Evolutionary conservation across 1,140 invertebrate genomes (phyloP).

Genomic region (Drosophila athabasca): DNA sequence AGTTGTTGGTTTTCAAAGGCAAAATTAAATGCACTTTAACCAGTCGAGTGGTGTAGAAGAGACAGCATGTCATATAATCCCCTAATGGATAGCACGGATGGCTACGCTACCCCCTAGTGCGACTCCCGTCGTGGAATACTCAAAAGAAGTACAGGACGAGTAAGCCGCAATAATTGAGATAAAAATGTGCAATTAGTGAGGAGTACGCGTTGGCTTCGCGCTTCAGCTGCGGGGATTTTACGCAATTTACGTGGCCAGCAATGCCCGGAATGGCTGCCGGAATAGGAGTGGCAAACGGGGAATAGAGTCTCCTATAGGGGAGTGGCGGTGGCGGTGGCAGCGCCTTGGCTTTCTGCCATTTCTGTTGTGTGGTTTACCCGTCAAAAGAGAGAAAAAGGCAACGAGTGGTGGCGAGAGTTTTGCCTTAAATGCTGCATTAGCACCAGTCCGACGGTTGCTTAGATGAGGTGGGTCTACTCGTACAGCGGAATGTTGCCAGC

Average conservation of each 20-base stretch:
- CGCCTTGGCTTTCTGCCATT: conserved; percentile 50
- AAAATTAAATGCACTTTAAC: conserved; percentile 36
- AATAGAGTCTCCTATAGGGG: conserved; percentile 4
- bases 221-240: conserved; percentile 59
- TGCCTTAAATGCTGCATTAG: conserved; percentile 55
- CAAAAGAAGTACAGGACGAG: conserved; percentile 45
- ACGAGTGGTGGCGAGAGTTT: conserved; percentile 34
- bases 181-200: conserved; percentile 78
- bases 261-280: conserved; percentile 4
- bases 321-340: conserved; percentile 3
- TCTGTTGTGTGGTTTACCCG: conserved; percentile 47
- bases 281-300: conserved; percentile 2
- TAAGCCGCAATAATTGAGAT: conserved; percentile 78
- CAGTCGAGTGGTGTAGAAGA: conserved; percentile 32
- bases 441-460: conserved; percentile 27
- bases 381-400: conserved; percentile 35
- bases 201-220: conserved; percentile 52
- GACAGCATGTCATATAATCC: conserved; percentile 45
- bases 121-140: conserved; percentile 8
- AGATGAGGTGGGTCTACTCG: conserved; percentile 22
- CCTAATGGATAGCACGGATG: conserved; percentile 21
- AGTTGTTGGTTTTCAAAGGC: conserved; percentile 12
- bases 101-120: background rate
- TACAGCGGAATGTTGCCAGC: conserved; percentile 32
- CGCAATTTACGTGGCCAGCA: conserved; percentile 62